Evolutionary conservation across 1,140 invertebrate genomes (phyloP).

Genomic region (Harlomillsia oculata): DNA sequence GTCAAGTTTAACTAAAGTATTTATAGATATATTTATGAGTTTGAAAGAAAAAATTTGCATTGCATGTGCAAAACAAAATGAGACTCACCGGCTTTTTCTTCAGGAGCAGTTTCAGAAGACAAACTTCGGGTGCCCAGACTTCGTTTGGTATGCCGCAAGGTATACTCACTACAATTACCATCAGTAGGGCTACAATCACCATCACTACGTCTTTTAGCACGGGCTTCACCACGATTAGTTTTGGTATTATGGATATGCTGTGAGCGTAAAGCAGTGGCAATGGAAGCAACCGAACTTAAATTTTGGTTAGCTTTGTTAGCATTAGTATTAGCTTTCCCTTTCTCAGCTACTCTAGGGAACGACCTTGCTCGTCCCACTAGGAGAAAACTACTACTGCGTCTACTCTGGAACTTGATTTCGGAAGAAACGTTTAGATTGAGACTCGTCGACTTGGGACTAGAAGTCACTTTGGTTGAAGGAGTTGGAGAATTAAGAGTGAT

Average conservation of each 20-base stretch:
- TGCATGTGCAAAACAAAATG: not conserved
- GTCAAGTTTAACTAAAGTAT: not conserved
- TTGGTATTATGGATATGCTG: no score
- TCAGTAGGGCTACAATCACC: slow-evolving; percentile 38
- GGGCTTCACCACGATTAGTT: no score
- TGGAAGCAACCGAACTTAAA: not conserved
- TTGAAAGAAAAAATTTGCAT: not conserved
- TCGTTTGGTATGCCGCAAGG: slow-evolving; percentile 44
- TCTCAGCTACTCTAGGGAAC: slow-evolving; percentile 14
- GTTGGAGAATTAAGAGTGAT: no score
- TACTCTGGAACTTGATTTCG: no score
- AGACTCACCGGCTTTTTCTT: slow-evolving; percentile 69
- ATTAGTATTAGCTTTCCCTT: not conserved
- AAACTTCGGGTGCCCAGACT: slow-evolving; percentile 68
- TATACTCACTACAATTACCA: slow-evolving; percentile 39
- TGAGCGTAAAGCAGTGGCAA: no score
- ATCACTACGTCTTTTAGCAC: slow-evolving; percentile 35
- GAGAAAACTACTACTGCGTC: no score
- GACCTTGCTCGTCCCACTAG: no score
- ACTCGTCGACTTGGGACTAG: no score
- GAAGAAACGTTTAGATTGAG: no score
- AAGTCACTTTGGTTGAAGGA: no score
- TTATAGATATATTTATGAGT: not conserved
- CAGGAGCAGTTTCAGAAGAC: slow-evolving; percentile 64
- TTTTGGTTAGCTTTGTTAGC: not conserved